Conservation (phyloP, 2,797 vertebrate species). For the Centropyge bicolor region DNA sequence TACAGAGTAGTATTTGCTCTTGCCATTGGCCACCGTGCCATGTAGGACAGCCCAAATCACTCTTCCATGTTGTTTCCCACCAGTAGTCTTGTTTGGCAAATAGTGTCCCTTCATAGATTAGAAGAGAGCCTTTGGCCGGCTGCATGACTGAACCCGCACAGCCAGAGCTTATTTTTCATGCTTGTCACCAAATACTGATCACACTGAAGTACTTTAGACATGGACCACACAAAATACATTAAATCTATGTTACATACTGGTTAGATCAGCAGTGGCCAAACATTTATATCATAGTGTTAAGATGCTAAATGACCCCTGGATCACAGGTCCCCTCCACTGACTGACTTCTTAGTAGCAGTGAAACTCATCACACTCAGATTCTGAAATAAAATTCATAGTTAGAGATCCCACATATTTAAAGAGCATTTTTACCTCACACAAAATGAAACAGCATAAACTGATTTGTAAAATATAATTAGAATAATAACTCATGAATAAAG, state of each 20-base stretch:
- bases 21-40: slow-evolving; percentile 62
- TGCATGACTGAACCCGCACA: slow-evolving; percentile 47
- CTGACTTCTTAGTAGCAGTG: no score
- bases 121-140: slow-evolving; percentile 39
- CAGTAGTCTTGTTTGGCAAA: slow-evolving; percentile 67
- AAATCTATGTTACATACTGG: not conserved
- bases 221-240: not conserved
- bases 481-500: no score
- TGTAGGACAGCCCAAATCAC: slow-evolving; percentile 60
- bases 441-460: no score
- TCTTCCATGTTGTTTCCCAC: slow-evolving; percentile 65
- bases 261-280: no score
- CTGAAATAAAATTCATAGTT: no score
- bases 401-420: no score
- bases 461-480: no score
- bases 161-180: slow-evolving; percentile 39
- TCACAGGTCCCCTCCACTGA: no score
- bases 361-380: no score
- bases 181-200: slow-evolving; percentile 38
- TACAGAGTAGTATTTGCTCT: slow-evolving; percentile 64
- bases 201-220: slow-evolving; percentile 31
- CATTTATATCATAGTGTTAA: no score
- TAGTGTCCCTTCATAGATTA: slow-evolving; percentile 63
- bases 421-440: no score
- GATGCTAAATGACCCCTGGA: no score